These are phyloP conservation scores for Aphis craccivora DNA, from an alignment of 1,140 invertebrate genomes.

Conservation along the genomic window DNA sequence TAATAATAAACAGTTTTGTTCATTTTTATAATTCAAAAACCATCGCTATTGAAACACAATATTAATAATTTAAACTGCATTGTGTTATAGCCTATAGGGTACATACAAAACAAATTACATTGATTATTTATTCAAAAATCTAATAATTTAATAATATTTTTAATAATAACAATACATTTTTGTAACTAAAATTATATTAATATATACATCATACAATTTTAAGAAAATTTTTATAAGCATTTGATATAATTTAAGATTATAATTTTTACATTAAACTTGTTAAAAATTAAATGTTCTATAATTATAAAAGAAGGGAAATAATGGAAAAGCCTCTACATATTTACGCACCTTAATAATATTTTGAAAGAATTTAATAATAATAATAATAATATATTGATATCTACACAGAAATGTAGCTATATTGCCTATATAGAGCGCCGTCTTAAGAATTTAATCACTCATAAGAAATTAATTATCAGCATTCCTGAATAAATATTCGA, in stretches of 20 bases:
- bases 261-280: not conserved
- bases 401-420: not conserved
- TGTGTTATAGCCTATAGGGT: too few relatives aligned
- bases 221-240: not conserved
- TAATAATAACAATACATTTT: not conserved
- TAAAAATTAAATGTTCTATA: not conserved
- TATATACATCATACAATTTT: too few relatives aligned
- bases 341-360: not conserved
- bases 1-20: not conserved
- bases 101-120: not conserved
- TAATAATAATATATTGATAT: not conserved
- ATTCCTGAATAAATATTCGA: not conserved
- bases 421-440: not conserved
- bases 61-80: too few relatives aligned
- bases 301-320: not conserved
- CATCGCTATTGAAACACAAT: too few relatives aligned
- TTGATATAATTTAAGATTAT: not conserved
- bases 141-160: not conserved
- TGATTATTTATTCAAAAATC: not conserved
- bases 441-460: not conserved
- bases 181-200: too few relatives aligned
- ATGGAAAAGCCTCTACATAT: not conserved
- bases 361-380: not conserved
- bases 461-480: not conserved
- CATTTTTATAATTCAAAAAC: not conserved